These are phyloP conservation scores for Epistrophe grossulariae DNA, from an alignment of 2,888 invertebrate genomes.

Conservation along the genomic window DNA sequence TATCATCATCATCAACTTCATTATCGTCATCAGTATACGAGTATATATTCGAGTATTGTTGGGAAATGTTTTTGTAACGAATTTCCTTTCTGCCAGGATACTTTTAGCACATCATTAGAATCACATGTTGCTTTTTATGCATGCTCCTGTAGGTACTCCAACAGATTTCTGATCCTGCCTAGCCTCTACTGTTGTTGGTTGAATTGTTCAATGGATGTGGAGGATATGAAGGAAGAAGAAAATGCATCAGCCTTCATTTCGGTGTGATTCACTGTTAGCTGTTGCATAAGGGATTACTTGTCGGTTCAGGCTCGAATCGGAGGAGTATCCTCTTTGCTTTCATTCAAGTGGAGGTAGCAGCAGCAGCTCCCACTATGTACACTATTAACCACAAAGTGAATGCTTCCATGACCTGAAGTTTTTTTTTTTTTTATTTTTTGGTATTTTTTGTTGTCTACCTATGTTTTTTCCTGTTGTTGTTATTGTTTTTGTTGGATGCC, in stretches of 20 bases:
- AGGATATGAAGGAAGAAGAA: neutral
- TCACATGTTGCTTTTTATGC: constrained; percentile 54
- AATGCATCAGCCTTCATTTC: constrained; percentile 48
- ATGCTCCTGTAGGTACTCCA: neutral
- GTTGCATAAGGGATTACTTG: constrained; percentile 48
- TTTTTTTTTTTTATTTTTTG: constrained; percentile 4
- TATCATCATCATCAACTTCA: constrained; percentile 23
- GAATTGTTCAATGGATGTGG: constrained; percentile 33
- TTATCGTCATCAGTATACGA: constrained; percentile 45
- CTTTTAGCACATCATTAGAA: constrained; percentile 69
- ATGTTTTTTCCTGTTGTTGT: neutral
- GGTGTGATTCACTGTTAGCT: constrained; percentile 64
- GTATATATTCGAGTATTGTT: constrained; percentile 38
- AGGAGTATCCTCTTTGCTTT: constrained; percentile 17
- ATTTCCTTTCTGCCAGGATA: constrained; percentile 52
- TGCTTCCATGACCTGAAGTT: constrained; percentile 53
- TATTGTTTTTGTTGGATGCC: constrained; percentile 33
- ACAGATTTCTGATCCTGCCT: neutral
- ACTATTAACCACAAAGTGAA: constrained; percentile 56
- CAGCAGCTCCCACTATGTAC: neutral
- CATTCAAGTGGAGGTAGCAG: neutral
- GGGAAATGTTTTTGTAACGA: constrained; percentile 52
- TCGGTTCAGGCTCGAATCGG: constrained; percentile 11
- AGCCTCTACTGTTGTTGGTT: neutral
- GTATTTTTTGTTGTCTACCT: constrained; percentile 10